Conservation (phyloP, 2,113 vertebrate genomes). For the Apteryx owenii region DNA sequence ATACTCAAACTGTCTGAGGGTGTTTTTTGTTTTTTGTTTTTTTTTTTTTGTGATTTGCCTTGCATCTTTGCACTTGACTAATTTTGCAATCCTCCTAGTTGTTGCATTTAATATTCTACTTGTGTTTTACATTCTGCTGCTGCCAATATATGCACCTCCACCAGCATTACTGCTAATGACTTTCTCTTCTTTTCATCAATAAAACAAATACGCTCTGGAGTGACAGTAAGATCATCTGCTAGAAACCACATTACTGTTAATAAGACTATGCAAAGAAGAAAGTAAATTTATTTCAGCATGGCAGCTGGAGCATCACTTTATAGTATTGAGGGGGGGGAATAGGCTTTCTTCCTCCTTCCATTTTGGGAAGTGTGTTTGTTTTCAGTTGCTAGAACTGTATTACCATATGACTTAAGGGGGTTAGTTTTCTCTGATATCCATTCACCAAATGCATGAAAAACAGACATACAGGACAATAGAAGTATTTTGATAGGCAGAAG, state of each 20-base stretch:
- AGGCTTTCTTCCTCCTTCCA: background rate
- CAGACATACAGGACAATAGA: background rate
- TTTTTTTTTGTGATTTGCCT: background rate
- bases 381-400: background rate
- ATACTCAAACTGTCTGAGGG: background rate
- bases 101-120: conserved; percentile 43
- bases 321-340: background rate
- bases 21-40: too few relatives aligned
- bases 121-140: conserved; percentile 32
- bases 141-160: background rate
- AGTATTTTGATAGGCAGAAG: background rate
- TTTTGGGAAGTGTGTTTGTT: background rate
- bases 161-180: conserved; percentile 24
- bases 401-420: background rate
- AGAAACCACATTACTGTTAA: conserved; percentile 28
- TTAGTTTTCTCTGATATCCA: background rate
- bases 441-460: background rate
- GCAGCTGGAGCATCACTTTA: background rate
- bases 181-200: conserved; percentile 52
- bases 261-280: conserved; percentile 30
- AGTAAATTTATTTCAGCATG: background rate
- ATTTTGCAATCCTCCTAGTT: background rate
- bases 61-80: background rate
- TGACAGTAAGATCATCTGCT: conserved; percentile 19
- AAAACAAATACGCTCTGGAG: conserved; percentile 19